Evolutionary conservation across 2,888 invertebrate genomes (phyloP).

Genomic region (Chymomyza caudatula): DNA sequence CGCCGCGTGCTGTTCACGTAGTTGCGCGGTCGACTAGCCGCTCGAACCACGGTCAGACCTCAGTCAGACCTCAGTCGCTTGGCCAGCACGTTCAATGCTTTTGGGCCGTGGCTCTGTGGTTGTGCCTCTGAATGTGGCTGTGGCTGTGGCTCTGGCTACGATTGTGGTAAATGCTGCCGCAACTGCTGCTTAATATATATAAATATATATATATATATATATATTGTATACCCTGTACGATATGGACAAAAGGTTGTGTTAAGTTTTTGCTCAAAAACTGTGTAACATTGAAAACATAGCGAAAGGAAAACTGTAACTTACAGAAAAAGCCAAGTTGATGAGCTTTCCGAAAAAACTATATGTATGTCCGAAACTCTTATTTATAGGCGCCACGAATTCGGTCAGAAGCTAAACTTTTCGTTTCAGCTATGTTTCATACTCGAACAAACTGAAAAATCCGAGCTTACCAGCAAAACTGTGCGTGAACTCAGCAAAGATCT

Average conservation of each 20-base stretch:
- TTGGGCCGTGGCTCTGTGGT: background rate
- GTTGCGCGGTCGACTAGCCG: conserved; percentile 49
- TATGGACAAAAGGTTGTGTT: background rate
- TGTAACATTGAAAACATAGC: too few relatives aligned
- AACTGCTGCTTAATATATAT: background rate
- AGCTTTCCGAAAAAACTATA: too few relatives aligned
- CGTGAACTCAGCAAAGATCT: too few relatives aligned
- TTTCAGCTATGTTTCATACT: too few relatives aligned
- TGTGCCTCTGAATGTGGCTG: conserved; percentile 25
- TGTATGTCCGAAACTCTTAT: too few relatives aligned
- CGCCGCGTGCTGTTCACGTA: conserved; percentile 68
- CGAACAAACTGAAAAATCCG: too few relatives aligned
- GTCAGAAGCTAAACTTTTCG: too few relatives aligned
- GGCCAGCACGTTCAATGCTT: conserved; percentile 24
- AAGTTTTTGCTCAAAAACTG: too few relatives aligned
- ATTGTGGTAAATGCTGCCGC: conserved; percentile 7
- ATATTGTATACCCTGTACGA: background rate
- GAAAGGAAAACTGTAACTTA: too few relatives aligned
- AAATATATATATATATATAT: background rate
- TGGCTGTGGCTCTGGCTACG: conserved; percentile 15
- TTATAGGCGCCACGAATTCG: too few relatives aligned
- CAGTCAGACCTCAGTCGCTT: conserved; percentile 23
- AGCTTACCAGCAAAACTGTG: too few relatives aligned
- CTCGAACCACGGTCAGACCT: conserved; percentile 16
- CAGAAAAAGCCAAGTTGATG: too few relatives aligned